Evolutionary conservation across 2,113 vertebrate genomes (phyloP), one percentile per base, ranked within the genome.

Genomic region (Trachemys scripta): DNA sequence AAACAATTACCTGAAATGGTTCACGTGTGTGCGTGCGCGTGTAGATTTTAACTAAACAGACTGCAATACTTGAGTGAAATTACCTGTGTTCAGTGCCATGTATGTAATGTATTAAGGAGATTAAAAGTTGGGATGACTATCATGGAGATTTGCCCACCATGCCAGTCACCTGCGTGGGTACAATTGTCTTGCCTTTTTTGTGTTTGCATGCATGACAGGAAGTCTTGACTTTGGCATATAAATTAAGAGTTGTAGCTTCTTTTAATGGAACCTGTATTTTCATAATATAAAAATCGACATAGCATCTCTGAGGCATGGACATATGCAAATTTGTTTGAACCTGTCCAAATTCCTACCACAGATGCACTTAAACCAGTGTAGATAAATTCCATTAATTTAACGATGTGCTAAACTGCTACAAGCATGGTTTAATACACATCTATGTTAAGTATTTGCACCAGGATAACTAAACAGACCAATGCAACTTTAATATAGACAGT

Each of bases 1-100:
- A 92, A 97, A 97, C 92, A 97, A 93, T 97, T 97, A 97, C 95
- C 84, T 97, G 97, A 97, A 97, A 89, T 85, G 87, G 94, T 97
- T 94, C 96, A 93, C 57, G 78, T 13, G 88, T 0, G 16, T 13
- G 45, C 4, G 81, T 25, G 27, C 51, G 81, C 2, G 89, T 56
- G 65, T 93, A 94, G 81, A 95, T 98, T 98, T 98, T 98, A 98
- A 96, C 62, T 72, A 80, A 95, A 93, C 86, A 92, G 96, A 95
- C 88, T 97, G 96, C 96, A 97, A 96, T 97, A 97, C 91, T 91
- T 96, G 98, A 96, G 94, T 95, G 94, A 92, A 85, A 54, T 95
- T 87, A 75, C 79, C 82, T 82, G 90, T 87, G 84, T 31, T 97
- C 97, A 97, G 85, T 97, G 97, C 90, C 96, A 95, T 94, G 97